These are phyloP conservation scores for Thalassophryne amazonica DNA, from an alignment of 2,797 vertebrate species.

Conservation along the genomic window DNA sequence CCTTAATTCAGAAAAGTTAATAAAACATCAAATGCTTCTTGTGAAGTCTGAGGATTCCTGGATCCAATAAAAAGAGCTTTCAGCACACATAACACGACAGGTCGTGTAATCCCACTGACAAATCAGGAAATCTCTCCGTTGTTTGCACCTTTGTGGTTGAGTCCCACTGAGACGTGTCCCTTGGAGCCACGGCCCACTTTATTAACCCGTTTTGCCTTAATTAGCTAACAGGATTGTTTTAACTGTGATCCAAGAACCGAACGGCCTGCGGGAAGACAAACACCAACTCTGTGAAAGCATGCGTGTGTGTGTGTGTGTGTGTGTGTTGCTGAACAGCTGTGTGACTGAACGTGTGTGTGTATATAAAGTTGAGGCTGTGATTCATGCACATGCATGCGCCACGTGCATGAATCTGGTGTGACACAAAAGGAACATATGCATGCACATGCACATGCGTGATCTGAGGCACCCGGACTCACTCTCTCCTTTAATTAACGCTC, in stretches of 20 bases:
- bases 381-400: conserved; percentile 4
- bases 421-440: neutral
- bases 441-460: conserved; percentile 11
- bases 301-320: conserved; percentile 15
- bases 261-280: conserved; percentile 64
- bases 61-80: conserved; percentile 24
- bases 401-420: conserved; percentile 20
- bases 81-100: conserved; percentile 41
- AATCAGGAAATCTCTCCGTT: conserved; percentile 47
- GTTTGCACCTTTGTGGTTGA: conserved; percentile 53
- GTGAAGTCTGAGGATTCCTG: conserved; percentile 36
- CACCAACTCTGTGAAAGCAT: conserved; percentile 31
- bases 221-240: conserved; percentile 79
- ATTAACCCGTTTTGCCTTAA: conserved; percentile 71
- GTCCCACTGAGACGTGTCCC: conserved; percentile 50
- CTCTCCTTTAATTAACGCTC: conserved; percentile 56
- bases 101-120: conserved; percentile 57
- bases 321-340: conserved; percentile 9
- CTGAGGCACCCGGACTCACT: conserved; percentile 24
- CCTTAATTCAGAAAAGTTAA: conserved; percentile 34
- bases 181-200: conserved; percentile 43
- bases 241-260: conserved; percentile 73
- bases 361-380: conserved; percentile 3
- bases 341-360: conserved; percentile 1
- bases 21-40: conserved; percentile 47